Percentiles rank a stretch among this genome's conserved stretches.
phyloP scores from a whole-genome alignment of 2,888 invertebrate genomes.

The Athalia rosae region DNA sequence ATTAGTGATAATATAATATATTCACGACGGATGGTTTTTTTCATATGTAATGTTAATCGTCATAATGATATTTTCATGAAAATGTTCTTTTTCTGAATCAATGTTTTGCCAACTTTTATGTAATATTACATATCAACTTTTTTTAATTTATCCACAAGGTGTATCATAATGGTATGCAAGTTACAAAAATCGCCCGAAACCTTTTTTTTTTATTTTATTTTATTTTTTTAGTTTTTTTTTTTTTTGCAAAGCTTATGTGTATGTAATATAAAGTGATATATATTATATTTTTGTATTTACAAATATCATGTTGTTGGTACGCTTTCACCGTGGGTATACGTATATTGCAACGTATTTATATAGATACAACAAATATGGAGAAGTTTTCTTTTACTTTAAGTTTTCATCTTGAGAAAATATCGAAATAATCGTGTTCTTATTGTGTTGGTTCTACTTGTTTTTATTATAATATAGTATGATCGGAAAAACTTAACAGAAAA shows the following conservation, averaged over 20 bases:
- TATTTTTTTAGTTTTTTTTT: slow-evolving; percentile 16
- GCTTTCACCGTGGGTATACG: background rate
- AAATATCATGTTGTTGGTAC: background rate
- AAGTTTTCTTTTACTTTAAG: too few relatives aligned
- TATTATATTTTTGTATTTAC: slow-evolving; percentile 16
- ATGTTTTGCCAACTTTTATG: too few relatives aligned
- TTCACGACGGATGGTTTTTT: too few relatives aligned
- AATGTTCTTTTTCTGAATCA: too few relatives aligned
- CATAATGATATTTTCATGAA: too few relatives aligned
- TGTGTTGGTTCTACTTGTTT: background rate
- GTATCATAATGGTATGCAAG: slow-evolving; percentile 26
- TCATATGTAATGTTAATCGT: too few relatives aligned
- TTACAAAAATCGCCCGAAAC: slow-evolving; percentile 55
- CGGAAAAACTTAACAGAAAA: background rate
- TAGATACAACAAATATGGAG: background rate
- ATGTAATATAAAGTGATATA: slow-evolving; percentile 28
- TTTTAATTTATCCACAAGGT: slow-evolving; percentile 9
- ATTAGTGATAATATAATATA: too few relatives aligned
- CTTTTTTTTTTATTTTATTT: slow-evolving; percentile 47
- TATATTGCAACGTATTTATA: background rate
- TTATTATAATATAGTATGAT: background rate
- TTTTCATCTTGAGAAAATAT: too few relatives aligned
- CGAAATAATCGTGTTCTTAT: too few relatives aligned
- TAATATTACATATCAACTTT: slow-evolving; percentile 24
- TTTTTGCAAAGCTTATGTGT: slow-evolving; percentile 37